Conservation (phyloP, 2,797 vertebrate species). For the Lagodon rhomboides region DNA sequence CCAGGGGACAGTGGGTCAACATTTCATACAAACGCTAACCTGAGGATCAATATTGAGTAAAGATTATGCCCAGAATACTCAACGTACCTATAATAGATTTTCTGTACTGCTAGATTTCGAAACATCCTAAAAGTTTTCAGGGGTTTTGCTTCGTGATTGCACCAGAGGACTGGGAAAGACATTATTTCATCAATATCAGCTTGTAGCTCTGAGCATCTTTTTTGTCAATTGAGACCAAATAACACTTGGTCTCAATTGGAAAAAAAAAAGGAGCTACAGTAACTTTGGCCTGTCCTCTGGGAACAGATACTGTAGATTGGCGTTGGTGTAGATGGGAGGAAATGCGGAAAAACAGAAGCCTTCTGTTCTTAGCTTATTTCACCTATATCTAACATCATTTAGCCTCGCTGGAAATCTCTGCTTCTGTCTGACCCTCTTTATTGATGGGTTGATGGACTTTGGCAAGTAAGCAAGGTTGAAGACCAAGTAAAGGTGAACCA, state of each 20-base stretch:
- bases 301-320: constrained; percentile 34
- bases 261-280: constrained; percentile 21
- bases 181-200: constrained; percentile 49
- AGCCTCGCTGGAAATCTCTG: constrained; percentile 36
- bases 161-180: constrained; percentile 37
- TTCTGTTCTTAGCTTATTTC: constrained; percentile 33
- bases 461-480: constrained; percentile 50
- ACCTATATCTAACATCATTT: constrained; percentile 40
- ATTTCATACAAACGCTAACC: constrained; percentile 54
- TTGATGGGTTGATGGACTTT: constrained; percentile 45
- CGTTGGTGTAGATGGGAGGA: constrained; percentile 13
- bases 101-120: constrained; percentile 48
- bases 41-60: constrained; percentile 59
- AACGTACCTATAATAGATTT: constrained; percentile 61
- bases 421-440: constrained; percentile 44
- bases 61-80: constrained; percentile 54
- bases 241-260: not conserved
- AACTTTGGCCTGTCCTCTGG: constrained; percentile 38
- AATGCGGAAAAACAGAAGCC: constrained; percentile 17
- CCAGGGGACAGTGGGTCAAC: constrained; percentile 48
- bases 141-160: constrained; percentile 41
- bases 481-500: constrained; percentile 29
- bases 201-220: constrained; percentile 45
- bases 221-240: constrained; percentile 59
- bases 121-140: constrained; percentile 58